Percentiles rank a stretch among this genome's conserved stretches.
Conservation (phyloP, 1,140 invertebrate genomes). For the Calephelis virginiensis region DNA sequence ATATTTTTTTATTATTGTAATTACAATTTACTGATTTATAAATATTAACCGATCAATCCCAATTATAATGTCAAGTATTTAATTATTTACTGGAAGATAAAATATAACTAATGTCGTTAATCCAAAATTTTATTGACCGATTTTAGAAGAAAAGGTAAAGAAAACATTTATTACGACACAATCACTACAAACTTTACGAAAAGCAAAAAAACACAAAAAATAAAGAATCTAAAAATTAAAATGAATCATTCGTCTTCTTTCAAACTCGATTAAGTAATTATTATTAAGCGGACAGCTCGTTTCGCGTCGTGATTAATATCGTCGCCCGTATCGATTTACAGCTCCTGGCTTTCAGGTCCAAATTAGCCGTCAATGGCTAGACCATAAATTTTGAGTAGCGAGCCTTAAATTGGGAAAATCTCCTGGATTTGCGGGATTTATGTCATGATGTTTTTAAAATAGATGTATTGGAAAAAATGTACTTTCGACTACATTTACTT, state of each 20-base stretch:
- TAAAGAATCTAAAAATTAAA: too few relatives aligned
- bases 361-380: conserved; percentile 10
- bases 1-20: too few relatives aligned
- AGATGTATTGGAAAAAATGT: conserved; percentile 7
- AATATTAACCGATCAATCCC: too few relatives aligned
- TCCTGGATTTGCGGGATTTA: conserved; percentile 11
- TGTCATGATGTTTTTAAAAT: not conserved
- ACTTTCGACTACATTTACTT: not conserved
- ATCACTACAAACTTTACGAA: too few relatives aligned
- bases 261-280: not conserved
- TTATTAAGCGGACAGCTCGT: not conserved
- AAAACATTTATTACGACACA: too few relatives aligned
- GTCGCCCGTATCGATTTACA: conserved; percentile 1
- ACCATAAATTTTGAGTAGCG: conserved; percentile 6
- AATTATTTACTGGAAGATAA: too few relatives aligned
- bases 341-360: conserved; percentile 2
- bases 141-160: too few relatives aligned
- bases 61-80: too few relatives aligned
- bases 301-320: conserved; percentile 3
- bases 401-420: conserved; percentile 11
- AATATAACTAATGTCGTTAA: too few relatives aligned
- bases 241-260: not conserved
- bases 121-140: too few relatives aligned
- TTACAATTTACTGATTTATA: too few relatives aligned
- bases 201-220: too few relatives aligned